Conservation (phyloP, 2,797 vertebrate species). For the Oophaga sylvatica region DNA sequence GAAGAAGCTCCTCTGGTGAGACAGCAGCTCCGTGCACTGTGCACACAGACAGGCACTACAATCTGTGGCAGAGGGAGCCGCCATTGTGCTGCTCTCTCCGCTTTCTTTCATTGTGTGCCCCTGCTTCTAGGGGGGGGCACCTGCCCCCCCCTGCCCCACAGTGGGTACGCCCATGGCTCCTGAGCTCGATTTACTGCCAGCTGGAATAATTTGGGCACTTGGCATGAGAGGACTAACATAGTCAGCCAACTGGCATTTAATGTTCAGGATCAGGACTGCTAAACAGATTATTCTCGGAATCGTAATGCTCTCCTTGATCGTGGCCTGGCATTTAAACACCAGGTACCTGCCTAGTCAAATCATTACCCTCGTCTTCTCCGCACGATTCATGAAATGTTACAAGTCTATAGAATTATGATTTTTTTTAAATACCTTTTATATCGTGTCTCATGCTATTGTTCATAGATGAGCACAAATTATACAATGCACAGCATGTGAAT, state of each 20-base stretch:
- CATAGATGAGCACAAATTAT: background rate
- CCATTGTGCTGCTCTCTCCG: too few relatives aligned
- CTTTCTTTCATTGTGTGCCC: too few relatives aligned
- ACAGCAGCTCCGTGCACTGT: too few relatives aligned
- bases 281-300: conserved; percentile 29
- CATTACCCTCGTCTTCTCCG: conserved; percentile 3
- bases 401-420: background rate
- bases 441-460: background rate
- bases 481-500: background rate
- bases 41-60: too few relatives aligned
- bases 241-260: conserved; percentile 37
- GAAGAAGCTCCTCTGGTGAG: too few relatives aligned
- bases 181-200: conserved; percentile 10
- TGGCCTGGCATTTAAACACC: background rate
- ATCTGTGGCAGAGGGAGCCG: too few relatives aligned
- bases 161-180: too few relatives aligned
- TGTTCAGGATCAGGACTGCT: conserved; percentile 29
- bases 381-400: conserved; percentile 16
- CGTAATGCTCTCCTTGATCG: background rate
- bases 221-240: background rate
- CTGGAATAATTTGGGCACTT: conserved; percentile 11
- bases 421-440: background rate
- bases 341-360: conserved; percentile 22
- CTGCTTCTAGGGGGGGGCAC: too few relatives aligned
- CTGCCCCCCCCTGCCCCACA: too few relatives aligned